Evolutionary conservation across 2,888 invertebrate species (phyloP).

Genomic region (Phaonia tiefii): DNA sequence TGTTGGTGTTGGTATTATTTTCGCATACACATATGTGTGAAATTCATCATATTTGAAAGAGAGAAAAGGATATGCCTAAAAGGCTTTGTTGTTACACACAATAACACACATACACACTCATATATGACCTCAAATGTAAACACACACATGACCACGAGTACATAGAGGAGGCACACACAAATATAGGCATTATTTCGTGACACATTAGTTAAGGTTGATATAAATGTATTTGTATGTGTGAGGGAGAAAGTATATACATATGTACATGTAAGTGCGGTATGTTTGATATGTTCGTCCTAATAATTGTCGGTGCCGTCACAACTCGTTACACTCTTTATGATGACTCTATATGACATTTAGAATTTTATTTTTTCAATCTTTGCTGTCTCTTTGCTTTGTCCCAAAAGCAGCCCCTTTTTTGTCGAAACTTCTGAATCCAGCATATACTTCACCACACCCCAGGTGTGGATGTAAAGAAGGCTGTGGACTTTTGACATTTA

Average conservation of each 20-base stretch:
- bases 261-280: no score
- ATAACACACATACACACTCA: background rate
- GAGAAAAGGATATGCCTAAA: background rate
- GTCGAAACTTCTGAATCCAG: no score
- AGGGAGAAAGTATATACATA: no score
- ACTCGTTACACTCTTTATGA: constrained; percentile 9
- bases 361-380: constrained; percentile 9
- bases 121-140: constrained; percentile 8
- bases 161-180: background rate
- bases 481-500: constrained; percentile 8
- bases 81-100: background rate
- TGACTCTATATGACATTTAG: constrained; percentile 27
- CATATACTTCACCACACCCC: no score
- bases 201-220: background rate
- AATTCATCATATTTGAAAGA: constrained; percentile 24
- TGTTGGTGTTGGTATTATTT: constrained; percentile 1
- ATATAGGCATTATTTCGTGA: background rate
- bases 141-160: background rate
- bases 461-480: no score
- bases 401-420: no score
- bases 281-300: background rate
- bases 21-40: constrained; percentile 26
- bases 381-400: background rate
- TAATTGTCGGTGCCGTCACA: background rate
- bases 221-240: background rate